phyloP scores from a whole-genome alignment of 37 sponge, comb jelly and placozoan species.

The Aphrocallistes beatrix region DNA sequence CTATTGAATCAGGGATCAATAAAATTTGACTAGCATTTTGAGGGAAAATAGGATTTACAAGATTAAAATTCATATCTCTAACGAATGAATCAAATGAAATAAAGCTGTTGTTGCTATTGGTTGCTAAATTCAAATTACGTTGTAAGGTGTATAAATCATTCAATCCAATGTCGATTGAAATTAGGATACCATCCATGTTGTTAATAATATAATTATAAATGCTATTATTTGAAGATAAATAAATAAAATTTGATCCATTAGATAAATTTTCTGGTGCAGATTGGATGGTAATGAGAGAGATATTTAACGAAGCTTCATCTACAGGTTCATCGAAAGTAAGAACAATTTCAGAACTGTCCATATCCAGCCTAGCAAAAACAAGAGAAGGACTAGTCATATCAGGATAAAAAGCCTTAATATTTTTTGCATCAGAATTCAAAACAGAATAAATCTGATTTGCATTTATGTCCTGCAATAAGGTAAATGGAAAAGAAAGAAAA shows the following conservation, averaged over 20 bases:
- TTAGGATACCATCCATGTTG: not conserved
- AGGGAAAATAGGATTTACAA: constrained; percentile 18
- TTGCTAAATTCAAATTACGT: constrained; percentile 42
- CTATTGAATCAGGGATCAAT: not conserved
- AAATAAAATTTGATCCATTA: not conserved
- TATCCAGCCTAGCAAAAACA: constrained; percentile 18
- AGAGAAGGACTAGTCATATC: not conserved
- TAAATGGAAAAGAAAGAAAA: constrained; percentile 37
- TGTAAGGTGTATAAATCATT: constrained; percentile 39
- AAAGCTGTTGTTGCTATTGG: constrained; percentile 44
- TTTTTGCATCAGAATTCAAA: not conserved
- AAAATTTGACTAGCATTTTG: not conserved
- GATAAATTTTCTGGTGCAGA: not conserved
- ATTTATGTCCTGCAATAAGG: not conserved
- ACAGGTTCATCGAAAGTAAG: constrained; percentile 83
- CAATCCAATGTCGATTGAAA: not conserved
- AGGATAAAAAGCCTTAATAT: not conserved
- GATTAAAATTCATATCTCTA: constrained; percentile 64
- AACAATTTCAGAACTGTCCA: constrained; percentile 34
- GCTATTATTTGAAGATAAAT: not conserved
- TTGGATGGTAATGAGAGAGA: constrained; percentile 49
- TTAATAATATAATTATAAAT: not conserved
- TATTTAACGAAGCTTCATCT: constrained; percentile 46
- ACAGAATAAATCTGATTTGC: not conserved
- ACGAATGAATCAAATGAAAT: constrained; percentile 25